Evolutionary conservation across 2,113 vertebrate genomes (phyloP), one percentile per base, ranked within the genome.

Genomic region (Taurulus bubalis): DNA sequence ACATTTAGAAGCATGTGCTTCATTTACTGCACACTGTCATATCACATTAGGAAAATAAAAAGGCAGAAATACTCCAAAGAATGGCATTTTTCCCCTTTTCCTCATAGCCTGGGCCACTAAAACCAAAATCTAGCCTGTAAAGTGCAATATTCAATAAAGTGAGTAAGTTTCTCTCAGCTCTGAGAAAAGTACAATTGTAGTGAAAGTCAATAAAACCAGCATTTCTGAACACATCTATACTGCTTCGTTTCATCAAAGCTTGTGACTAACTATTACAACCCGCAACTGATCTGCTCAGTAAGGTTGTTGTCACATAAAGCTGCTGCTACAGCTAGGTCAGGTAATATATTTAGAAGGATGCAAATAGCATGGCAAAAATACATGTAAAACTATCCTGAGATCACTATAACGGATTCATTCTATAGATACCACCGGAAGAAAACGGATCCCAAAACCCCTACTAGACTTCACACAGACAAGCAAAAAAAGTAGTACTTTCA

Each of bases 311-410:
- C 82, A 79, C 34, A 67, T 15, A 68, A 71, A 80, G 60, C 73
- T 32, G 73, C 56, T 22, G 55, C 42, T 15, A n/a, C 36, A 40
- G 62, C 51, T 15, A 24, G 72, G 45, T 55, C 63, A 76, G 80
- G 67, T 76, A 62, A 77, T 91, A 93, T 92, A 91, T 92, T 92
- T 93, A 93, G 92, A 88, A 18, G 66, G 90, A 87, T 93, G 89
- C 58, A 92, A 93, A 93, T 93, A 93, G 92, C 83, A 2, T 85
- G 62, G 82, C 66, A 90, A 75, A 76, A 85, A 68, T 40, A 75
- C 79, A 42, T 87, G 91, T 89, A 92, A 92, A 92, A 85, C 77
- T 91, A 92, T 76, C 88, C 92, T 32, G 75, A 71, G 85, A 83
- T 82, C 85, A 59, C 36, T 22, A 5, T 86, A 77, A 82, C 78